Conservation (phyloP, 2,113 vertebrate species). For the Dendrocopos noguchii region DNA sequence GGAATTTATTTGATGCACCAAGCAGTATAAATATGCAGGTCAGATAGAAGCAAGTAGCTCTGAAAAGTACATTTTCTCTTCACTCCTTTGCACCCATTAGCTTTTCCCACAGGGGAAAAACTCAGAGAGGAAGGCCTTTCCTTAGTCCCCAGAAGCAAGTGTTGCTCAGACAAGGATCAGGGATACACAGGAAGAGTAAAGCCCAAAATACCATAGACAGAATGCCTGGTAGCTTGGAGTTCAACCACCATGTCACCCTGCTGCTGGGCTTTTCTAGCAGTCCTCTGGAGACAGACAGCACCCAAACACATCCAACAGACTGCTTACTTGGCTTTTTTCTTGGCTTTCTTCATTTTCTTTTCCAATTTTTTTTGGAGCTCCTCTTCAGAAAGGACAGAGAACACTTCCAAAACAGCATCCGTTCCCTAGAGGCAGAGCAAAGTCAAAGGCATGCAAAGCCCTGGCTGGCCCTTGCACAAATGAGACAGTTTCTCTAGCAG, state of each 20-base stretch:
- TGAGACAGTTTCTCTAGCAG: background rate
- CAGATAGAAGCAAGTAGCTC: background rate
- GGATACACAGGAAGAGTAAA: background rate
- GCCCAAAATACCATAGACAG: background rate
- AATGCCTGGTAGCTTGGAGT: background rate
- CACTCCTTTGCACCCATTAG: background rate
- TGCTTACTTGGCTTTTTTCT: slow-evolving; percentile 86
- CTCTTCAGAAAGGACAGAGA: slow-evolving; percentile 85
- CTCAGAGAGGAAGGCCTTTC: background rate
- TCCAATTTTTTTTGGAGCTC: slow-evolving; percentile 86
- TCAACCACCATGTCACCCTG: background rate
- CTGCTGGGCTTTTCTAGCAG: background rate
- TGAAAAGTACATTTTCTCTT: background rate
- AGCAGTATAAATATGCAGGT: background rate
- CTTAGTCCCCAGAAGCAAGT: background rate
- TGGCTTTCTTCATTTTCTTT: slow-evolving; percentile 90
- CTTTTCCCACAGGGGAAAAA: background rate
- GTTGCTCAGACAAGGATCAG: background rate
- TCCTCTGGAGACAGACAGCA: background rate
- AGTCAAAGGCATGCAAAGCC: background rate
- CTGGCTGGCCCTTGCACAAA: background rate
- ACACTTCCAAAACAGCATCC: slow-evolving; percentile 87
- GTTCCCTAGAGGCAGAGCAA: slow-evolving; percentile 79
- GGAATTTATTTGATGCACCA: background rate
- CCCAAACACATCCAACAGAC: background rate